Percentiles rank a stretch among this genome's conserved stretches.
Conservation (phyloP, 2,888 invertebrate species). For the Eupithecia inturbata region DNA sequence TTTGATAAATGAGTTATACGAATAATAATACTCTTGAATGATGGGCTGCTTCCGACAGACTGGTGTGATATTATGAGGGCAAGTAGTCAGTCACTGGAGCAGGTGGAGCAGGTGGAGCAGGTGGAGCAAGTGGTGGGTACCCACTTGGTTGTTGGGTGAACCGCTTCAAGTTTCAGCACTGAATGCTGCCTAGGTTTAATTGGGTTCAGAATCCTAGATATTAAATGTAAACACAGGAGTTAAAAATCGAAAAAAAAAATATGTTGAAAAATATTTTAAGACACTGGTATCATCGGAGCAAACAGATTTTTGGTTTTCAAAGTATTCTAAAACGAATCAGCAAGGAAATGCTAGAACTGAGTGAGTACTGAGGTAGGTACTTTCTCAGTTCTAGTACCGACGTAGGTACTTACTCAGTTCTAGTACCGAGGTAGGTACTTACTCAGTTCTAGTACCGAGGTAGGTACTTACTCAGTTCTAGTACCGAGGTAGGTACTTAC, state of each 20-base stretch:
- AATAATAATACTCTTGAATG: slow-evolving; percentile 28
- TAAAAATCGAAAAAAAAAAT: not conserved
- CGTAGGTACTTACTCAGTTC: too few species aligned
- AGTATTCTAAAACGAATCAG: not conserved
- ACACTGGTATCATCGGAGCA: not conserved
- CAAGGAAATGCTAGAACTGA: too few species aligned
- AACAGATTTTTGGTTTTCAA: not conserved
- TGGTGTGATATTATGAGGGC: not conserved
- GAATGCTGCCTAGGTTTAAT: not conserved
- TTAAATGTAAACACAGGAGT: not conserved
- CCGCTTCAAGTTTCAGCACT: not conserved
- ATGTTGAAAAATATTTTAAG: not conserved
- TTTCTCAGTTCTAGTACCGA: too few species aligned
- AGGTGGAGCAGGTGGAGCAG: too few species aligned
- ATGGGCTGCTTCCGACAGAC: not conserved
- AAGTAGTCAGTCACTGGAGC: not conserved
- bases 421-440: too few species aligned
- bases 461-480: too few species aligned
- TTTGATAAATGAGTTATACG: slow-evolving; percentile 26
- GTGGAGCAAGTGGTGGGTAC: too few species aligned
- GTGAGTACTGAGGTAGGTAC: too few species aligned
- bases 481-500: too few species aligned
- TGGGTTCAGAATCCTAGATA: not conserved
- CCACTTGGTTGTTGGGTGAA: too few species aligned
- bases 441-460: too few species aligned